These are phyloP conservation scores for Hydrocynus forskahlii DNA, from an alignment of 2,797 vertebrate species.

Conservation along the genomic window DNA sequence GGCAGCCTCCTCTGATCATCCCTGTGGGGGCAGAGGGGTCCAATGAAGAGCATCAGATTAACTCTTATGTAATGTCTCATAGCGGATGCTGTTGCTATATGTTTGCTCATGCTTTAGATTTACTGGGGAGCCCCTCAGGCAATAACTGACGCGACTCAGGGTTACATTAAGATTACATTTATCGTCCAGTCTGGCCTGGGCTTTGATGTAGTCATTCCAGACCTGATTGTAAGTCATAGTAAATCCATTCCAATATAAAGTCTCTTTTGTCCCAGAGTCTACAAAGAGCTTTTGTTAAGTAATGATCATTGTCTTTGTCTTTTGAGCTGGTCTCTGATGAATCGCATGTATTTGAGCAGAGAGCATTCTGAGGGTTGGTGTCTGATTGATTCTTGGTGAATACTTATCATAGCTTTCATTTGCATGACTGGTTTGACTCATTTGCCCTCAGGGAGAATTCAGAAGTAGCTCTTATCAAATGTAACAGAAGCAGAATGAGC, in stretches of 20 bases:
- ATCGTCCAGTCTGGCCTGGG: constrained; percentile 47
- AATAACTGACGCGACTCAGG: constrained; percentile 38
- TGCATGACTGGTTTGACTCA: constrained; percentile 44
- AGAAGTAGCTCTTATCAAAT: constrained; percentile 22
- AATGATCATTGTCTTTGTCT: constrained; percentile 50
- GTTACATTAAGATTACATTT: constrained; percentile 56
- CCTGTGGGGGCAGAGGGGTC: not conserved
- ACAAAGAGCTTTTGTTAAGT: constrained; percentile 54
- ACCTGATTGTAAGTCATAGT: constrained; percentile 44
- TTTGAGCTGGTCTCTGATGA: constrained; percentile 46
- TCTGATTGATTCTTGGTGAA: constrained; percentile 48
- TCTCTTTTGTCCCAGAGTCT: constrained; percentile 46
- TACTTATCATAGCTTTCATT: constrained; percentile 32
- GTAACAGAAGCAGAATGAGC: constrained; percentile 15
- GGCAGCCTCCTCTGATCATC: not conserved
- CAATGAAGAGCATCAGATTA: constrained; percentile 14
- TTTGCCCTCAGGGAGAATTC: constrained; percentile 41
- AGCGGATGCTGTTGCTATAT: constrained; percentile 27
- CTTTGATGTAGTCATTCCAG: constrained; percentile 60
- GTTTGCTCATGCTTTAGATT: constrained; percentile 27
- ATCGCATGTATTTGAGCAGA: constrained; percentile 39
- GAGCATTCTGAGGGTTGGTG: constrained; percentile 42
- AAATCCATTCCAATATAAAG: constrained; percentile 45
- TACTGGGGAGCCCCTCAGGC: constrained; percentile 48
- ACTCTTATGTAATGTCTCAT: constrained; percentile 30